Conservation (phyloP, 2,888 invertebrate genomes). For the Torymus aiolomorphi region DNA sequence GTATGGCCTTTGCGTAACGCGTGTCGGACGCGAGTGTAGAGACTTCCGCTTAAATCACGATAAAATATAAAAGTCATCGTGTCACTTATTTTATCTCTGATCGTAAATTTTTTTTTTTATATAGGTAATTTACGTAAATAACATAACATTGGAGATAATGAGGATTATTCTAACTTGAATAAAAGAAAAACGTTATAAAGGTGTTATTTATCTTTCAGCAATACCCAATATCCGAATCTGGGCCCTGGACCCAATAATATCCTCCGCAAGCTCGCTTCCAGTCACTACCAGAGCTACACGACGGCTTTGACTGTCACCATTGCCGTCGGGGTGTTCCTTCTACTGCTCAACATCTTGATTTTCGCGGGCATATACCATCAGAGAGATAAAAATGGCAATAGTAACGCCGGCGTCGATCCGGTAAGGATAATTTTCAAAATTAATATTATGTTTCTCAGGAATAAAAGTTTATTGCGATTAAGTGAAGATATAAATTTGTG, state of each 20-base stretch:
- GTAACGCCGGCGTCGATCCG: slow-evolving; percentile 29
- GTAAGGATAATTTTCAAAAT: slow-evolving; percentile 9
- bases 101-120: too few species aligned
- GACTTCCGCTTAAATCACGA: too few species aligned
- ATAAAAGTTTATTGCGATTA: too few species aligned
- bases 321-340: slow-evolving; percentile 88
- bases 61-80: too few species aligned
- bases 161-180: too few species aligned
- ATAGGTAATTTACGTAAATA: too few species aligned
- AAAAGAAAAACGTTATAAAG: neutral
- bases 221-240: slow-evolving; percentile 69
- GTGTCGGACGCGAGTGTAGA: too few species aligned
- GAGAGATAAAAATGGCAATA: slow-evolving; percentile 79
- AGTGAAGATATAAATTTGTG: too few species aligned
- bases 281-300: slow-evolving; percentile 91
- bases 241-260: slow-evolving; percentile 83
- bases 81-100: too few species aligned
- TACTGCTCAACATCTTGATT: slow-evolving; percentile 88
- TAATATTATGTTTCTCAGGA: too few species aligned
- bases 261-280: slow-evolving; percentile 85
- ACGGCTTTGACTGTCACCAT: slow-evolving; percentile 92
- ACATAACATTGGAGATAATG: too few species aligned
- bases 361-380: slow-evolving; percentile 94
- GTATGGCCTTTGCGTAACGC: too few species aligned
- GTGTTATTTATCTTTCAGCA: neutral